A percentile compares a stretch with the other conserved stretches of the same genome.
Conservation (phyloP, 2,113 vertebrate species). For the Naja naja region DNA sequence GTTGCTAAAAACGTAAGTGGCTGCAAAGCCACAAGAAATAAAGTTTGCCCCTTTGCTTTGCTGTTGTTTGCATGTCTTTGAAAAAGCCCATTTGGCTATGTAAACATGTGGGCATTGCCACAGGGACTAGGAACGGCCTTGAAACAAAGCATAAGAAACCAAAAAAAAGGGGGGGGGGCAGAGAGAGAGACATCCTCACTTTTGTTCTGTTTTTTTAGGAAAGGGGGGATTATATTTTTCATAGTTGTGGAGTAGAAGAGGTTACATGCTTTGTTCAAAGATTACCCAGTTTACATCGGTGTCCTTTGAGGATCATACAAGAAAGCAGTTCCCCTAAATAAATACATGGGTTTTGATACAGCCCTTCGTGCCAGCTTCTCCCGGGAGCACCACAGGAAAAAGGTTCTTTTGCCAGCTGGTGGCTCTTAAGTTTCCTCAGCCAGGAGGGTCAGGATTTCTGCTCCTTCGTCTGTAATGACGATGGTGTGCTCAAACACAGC, state of each 20-base stretch:
- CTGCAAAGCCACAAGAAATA: not conserved
- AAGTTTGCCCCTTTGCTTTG: not conserved
- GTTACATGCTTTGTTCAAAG: not conserved
- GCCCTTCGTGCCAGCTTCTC: not conserved
- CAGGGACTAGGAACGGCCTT: not conserved
- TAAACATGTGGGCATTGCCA: not conserved
- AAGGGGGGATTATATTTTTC: not conserved
- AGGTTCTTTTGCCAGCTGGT: not conserved
- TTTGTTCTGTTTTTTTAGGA: not conserved
- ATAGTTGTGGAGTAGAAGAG: not conserved
- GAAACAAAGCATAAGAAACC: not conserved
- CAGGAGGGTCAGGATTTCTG: conserved; percentile 86
- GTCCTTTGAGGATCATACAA: not conserved
- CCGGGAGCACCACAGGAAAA: not conserved
- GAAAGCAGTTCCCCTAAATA: not conserved
- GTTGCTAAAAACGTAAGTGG: not conserved
- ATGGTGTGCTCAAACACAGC: conserved; percentile 95
- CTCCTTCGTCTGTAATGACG: conserved; percentile 83
- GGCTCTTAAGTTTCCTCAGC: conserved; percentile 68
- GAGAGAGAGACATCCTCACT: not conserved
- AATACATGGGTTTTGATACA: not conserved
- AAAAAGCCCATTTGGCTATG: not conserved
- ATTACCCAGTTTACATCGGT: not conserved
- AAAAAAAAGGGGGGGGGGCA: not conserved
- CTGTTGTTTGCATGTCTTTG: not conserved